Evolutionary conservation across 2,888 invertebrate genomes (phyloP).

Genomic region (Cordylochernes scorpioides): DNA sequence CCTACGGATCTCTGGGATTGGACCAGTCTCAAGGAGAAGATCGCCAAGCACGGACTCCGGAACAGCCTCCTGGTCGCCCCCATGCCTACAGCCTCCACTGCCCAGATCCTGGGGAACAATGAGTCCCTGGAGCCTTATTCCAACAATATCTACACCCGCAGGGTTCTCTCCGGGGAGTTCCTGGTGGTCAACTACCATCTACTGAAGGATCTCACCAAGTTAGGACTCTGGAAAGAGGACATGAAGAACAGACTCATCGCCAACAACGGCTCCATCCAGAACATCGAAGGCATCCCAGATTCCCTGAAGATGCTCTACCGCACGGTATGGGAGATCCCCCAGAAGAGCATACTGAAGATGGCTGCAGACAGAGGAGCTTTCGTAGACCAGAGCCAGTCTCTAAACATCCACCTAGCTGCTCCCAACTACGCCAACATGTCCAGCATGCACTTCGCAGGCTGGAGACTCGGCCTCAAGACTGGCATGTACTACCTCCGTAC

Average conservation of each 20-base stretch:
- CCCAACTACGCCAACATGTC: slow-evolving; percentile 77
- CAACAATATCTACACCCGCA: slow-evolving; percentile 74
- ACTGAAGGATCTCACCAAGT: slow-evolving; percentile 65
- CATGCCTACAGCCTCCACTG: slow-evolving; percentile 97
- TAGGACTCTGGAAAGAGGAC: slow-evolving; percentile 69
- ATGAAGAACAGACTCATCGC: slow-evolving; percentile 84
- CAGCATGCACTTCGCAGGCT: slow-evolving; percentile 93
- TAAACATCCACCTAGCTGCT: slow-evolving; percentile 86
- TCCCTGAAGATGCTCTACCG: slow-evolving; percentile 65
- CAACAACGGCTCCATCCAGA: slow-evolving; percentile 59
- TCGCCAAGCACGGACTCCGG: slow-evolving; percentile 59
- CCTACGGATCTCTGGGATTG: slow-evolving; percentile 73
- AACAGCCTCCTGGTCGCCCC: slow-evolving; percentile 82
- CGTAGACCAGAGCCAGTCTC: slow-evolving; percentile 93
- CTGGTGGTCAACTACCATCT: slow-evolving; percentile 80
- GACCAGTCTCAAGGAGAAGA: slow-evolving; percentile 48
- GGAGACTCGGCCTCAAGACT: slow-evolving; percentile 88
- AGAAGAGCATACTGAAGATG: slow-evolving; percentile 76
- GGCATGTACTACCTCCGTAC: slow-evolving; percentile 97
- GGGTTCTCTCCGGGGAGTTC: slow-evolving; percentile 85
- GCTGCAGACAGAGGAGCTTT: slow-evolving; percentile 91
- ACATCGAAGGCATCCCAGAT: slow-evolving; percentile 53
- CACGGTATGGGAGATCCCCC: slow-evolving; percentile 90
- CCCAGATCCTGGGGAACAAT: slow-evolving; percentile 95
- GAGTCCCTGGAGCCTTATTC: slow-evolving; percentile 96